Evolutionary conservation across 2,113 vertebrate species (phyloP).

Genomic region (Pseudopodoces humilis): DNA sequence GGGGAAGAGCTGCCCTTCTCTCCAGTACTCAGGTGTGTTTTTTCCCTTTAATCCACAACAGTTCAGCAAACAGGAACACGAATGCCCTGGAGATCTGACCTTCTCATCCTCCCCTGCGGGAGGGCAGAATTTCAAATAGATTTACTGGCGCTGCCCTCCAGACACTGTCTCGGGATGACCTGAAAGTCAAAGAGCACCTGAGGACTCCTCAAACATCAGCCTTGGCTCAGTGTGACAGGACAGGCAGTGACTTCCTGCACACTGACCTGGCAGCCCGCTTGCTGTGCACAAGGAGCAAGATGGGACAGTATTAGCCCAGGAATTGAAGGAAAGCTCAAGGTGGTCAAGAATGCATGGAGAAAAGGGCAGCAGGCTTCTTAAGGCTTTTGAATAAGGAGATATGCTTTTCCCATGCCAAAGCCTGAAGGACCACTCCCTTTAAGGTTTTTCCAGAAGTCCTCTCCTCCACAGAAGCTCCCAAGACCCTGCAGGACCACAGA

Average conservation of each 20-base stretch:
- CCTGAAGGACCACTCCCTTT: neutral
- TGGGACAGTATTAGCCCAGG: neutral
- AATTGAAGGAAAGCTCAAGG: neutral
- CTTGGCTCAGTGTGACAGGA: neutral
- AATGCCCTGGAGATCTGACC: slow-evolving; percentile 2
- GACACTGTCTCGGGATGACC: neutral
- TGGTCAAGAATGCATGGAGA: neutral
- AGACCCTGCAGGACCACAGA: neutral
- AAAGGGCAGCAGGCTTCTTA: neutral
- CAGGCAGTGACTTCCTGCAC: neutral
- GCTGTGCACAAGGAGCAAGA: neutral
- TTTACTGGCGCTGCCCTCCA: neutral
- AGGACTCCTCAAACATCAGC: slow-evolving; percentile 4
- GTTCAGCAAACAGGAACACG: neutral
- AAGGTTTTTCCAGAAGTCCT: neutral
- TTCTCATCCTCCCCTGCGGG: neutral
- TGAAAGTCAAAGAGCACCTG: neutral
- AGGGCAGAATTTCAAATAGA: slow-evolving; percentile 31
- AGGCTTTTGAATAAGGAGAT: neutral
- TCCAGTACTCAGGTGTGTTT: neutral
- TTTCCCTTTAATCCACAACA: slow-evolving; percentile 12
- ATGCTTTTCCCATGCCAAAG: neutral
- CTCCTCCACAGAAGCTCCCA: neutral
- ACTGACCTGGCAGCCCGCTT: neutral
- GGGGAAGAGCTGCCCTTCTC: neutral